Evolutionary conservation across 2,797 vertebrate genomes (phyloP).

Genomic region (Serranus cabrilla): DNA sequence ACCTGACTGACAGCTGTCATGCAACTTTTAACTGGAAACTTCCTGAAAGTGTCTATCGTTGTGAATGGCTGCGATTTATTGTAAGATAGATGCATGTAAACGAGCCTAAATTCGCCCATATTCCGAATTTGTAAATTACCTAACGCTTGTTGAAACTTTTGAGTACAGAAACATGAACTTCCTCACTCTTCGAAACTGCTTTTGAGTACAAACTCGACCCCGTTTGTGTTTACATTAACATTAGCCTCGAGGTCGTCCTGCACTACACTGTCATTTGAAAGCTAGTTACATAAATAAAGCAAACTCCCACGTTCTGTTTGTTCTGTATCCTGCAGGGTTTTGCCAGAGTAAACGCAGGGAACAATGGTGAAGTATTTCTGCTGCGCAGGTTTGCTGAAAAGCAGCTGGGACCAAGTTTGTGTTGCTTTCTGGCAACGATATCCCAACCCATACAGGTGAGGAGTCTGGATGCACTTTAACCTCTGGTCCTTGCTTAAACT

Average conservation of each 20-base stretch:
- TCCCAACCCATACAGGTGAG: constrained; percentile 96
- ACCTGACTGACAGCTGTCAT: constrained; percentile 11
- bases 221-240: neutral
- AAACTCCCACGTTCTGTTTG: constrained; percentile 3
- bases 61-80: neutral
- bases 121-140: neutral
- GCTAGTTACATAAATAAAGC: no score
- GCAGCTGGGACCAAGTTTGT: constrained; percentile 97
- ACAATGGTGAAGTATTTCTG: constrained; percentile 96
- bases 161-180: neutral
- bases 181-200: neutral
- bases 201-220: neutral
- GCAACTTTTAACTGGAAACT: neutral
- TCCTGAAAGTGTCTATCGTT: neutral
- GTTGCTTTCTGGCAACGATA: constrained; percentile 96
- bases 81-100: neutral
- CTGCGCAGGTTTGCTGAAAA: constrained; percentile 91
- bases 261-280: no score
- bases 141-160: neutral
- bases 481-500: neutral
- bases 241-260: neutral
- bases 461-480: accelerated
- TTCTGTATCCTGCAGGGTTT: constrained; percentile 38
- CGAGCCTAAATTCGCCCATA: accelerated
- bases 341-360: constrained; percentile 65